A percentile compares a stretch with the other conserved stretches of the same genome.
phyloP scores from a whole-genome alignment of 2,888 invertebrate species.

The Campopleginae sp. region DNA sequence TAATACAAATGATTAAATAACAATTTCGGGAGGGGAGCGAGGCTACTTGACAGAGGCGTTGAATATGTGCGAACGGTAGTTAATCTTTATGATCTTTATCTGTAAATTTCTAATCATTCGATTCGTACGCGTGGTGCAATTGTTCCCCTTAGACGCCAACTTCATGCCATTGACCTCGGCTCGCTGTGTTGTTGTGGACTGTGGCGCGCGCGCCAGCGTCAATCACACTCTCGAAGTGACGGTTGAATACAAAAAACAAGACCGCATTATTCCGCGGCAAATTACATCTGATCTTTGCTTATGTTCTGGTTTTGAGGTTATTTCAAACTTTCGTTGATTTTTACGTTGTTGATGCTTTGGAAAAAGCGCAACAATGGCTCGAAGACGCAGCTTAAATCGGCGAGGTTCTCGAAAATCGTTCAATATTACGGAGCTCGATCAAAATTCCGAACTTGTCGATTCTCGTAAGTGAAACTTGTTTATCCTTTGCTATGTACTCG shows the following conservation, averaged over 20 bases:
- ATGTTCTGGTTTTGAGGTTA: constrained; percentile 27
- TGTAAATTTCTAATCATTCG: too few species aligned
- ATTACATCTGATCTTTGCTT: not conserved
- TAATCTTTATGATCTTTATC: too few species aligned
- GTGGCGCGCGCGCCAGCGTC: not conserved
- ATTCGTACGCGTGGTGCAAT: too few species aligned
- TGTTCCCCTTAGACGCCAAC: not conserved
- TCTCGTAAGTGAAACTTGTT: constrained; percentile 34
- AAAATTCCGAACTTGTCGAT: constrained; percentile 56
- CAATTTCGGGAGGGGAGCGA: too few species aligned
- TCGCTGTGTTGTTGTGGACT: too few species aligned
- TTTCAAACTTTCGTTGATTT: not conserved
- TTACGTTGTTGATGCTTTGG: not conserved
- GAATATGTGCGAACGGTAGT: too few species aligned
- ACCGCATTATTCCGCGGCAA: not conserved
- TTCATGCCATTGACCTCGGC: not conserved
- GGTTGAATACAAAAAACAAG: not conserved
- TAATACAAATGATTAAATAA: too few species aligned
- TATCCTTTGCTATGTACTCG: not conserved
- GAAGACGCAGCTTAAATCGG: constrained; percentile 64
- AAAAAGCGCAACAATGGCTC: constrained; percentile 56
- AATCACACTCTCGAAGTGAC: not conserved
- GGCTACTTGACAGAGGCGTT: too few species aligned
- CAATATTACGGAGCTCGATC: constrained; percentile 56
- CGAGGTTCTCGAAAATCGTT: constrained; percentile 56